Percentiles rank a stretch among this genome's conserved stretches.
Conservation (phyloP, 2,797 vertebrate genomes). For the Eidolon dupreanum region DNA sequence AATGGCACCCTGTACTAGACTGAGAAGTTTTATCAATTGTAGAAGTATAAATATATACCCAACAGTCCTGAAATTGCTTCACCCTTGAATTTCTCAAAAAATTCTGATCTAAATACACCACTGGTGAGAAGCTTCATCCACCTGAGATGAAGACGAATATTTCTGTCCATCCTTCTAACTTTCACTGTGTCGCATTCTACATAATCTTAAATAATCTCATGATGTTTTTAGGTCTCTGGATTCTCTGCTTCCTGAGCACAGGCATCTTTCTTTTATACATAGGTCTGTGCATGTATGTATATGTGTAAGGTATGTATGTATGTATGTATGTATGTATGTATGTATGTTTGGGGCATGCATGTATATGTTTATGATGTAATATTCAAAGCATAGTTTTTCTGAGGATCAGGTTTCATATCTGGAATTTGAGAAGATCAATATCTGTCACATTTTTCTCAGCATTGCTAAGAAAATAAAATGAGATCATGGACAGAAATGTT, state of each 20-base stretch:
- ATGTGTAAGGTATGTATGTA: fast-evolving
- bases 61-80: neutral
- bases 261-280: neutral
- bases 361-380: neutral
- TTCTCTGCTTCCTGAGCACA: neutral
- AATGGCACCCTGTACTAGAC: neutral
- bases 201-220: neutral
- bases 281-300: too few species aligned
- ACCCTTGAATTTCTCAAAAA: neutral
- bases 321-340: neutral
- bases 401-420: neutral
- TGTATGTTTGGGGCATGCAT: neutral
- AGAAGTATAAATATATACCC: neutral
- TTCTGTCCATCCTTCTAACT: neutral
- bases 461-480: conserved; percentile 15
- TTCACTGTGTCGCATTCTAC: fast-evolving
- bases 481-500: neutral
- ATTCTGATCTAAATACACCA: neutral
- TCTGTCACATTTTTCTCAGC: neutral
- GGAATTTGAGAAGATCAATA: neutral
- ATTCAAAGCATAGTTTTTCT: neutral
- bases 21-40: conserved; percentile 1
- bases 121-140: neutral
- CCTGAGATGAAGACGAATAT: neutral
- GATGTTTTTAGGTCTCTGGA: neutral